These are phyloP conservation scores for Noctua janthe DNA, from an alignment of 2,888 invertebrate species.

Conservation along the genomic window DNA sequence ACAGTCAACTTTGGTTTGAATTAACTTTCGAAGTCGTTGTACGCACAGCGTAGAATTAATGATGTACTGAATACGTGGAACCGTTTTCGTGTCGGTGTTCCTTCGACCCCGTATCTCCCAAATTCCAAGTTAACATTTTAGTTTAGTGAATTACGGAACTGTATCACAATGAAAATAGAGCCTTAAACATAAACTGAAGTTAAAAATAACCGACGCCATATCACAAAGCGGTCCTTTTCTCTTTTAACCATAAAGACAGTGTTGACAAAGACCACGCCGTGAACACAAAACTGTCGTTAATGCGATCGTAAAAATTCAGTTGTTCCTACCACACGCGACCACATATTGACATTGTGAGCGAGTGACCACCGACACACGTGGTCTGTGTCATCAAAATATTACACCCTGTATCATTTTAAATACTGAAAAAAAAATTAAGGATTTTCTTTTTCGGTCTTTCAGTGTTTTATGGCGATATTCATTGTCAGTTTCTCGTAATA, in stretches of 20 bases:
- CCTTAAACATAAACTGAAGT: conserved; percentile 4
- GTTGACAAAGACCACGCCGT: conserved; percentile 48
- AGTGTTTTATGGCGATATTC: too few relatives aligned
- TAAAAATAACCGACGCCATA: conserved; percentile 12
- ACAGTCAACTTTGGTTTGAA: neutral
- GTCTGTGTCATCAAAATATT: neutral
- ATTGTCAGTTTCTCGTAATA: too few relatives aligned
- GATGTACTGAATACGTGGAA: too few relatives aligned
- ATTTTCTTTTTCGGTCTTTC: neutral
- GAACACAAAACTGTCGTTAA: conserved; percentile 57
- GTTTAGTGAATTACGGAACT: neutral
- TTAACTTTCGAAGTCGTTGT: neutral
- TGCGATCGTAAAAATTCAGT: conserved; percentile 53
- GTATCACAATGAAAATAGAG: neutral
- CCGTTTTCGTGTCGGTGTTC: too few relatives aligned
- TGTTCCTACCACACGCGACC: conserved; percentile 50
- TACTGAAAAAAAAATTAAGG: neutral
- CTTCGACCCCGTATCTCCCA: neutral
- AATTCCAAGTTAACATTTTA: too few relatives aligned
- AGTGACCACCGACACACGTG: conserved; percentile 26
- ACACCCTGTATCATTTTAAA: conserved; percentile 6
- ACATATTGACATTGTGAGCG: conserved; percentile 51
- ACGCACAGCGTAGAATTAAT: too few relatives aligned
- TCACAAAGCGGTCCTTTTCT: conserved; percentile 34
- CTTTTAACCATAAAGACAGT: conserved; percentile 34